These are phyloP conservation scores for Tetramorium parvispinum DNA, from an alignment of 1,140 invertebrate species.

Conservation along the genomic window DNA sequence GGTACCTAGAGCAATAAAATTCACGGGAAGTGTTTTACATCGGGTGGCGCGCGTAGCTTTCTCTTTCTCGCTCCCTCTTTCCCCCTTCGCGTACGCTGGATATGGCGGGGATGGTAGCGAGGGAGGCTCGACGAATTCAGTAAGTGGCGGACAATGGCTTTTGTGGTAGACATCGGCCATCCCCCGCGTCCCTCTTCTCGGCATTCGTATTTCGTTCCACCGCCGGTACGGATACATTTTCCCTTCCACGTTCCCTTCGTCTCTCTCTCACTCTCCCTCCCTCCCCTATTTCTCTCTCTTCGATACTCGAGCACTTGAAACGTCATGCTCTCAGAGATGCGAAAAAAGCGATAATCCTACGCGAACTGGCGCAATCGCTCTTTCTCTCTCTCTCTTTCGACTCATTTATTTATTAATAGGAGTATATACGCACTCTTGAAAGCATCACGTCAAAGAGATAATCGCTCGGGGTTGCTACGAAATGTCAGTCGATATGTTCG, in stretches of 20 bases:
- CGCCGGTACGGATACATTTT: slow-evolving; percentile 61
- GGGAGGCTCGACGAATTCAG: slow-evolving; percentile 82
- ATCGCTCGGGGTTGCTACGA: neutral
- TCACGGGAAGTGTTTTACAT: slow-evolving; percentile 84
- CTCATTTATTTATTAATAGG: slow-evolving; percentile 61
- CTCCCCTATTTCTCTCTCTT: slow-evolving; percentile 38
- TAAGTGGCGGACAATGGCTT: slow-evolving; percentile 85
- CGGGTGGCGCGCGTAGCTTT: slow-evolving; percentile 59
- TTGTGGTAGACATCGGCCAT: slow-evolving; percentile 80
- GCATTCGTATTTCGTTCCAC: slow-evolving; percentile 68
- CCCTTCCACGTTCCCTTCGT: neutral
- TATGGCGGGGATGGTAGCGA: slow-evolving; percentile 52
- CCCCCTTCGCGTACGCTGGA: slow-evolving; percentile 62
- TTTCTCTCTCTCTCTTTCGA: slow-evolving; percentile 13
- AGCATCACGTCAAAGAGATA: slow-evolving; percentile 23
- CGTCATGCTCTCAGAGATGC: slow-evolving; percentile 36
- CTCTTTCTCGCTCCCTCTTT: slow-evolving; percentile 70
- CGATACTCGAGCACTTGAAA: slow-evolving; percentile 20
- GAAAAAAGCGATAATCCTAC: slow-evolving; percentile 26
- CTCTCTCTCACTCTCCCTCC: slow-evolving; percentile 25
- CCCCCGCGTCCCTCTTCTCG: slow-evolving; percentile 53
- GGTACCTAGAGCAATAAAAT: slow-evolving; percentile 81
- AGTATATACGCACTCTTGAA: slow-evolving; percentile 18
- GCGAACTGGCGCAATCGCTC: neutral
- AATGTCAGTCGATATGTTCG: neutral